These are phyloP conservation scores for Hemichromis elongatus DNA, from an alignment of 2,113 vertebrate species.

Conservation along the genomic window DNA sequence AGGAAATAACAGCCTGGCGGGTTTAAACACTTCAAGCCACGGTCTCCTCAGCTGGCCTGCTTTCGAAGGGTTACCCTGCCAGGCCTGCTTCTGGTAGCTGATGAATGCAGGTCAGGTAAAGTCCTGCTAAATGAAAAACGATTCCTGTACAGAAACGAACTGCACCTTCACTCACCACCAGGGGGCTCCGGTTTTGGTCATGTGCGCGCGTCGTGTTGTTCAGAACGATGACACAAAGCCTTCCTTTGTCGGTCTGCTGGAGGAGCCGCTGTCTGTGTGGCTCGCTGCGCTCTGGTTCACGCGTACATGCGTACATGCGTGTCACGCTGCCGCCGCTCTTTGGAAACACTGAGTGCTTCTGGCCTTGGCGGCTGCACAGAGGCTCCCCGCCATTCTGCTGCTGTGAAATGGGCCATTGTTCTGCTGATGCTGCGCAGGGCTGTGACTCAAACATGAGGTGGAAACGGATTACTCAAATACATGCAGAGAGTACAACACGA, in stretches of 20 bases:
- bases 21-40: neutral
- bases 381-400: neutral
- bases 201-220: neutral
- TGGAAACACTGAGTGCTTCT: conserved; percentile 1
- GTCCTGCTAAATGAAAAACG: neutral
- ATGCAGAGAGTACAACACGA: neutral
- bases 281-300: neutral
- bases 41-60: neutral
- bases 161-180: neutral
- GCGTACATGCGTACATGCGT: neutral
- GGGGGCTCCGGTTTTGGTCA: neutral
- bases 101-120: neutral
- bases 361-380: neutral
- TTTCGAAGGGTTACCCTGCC: neutral
- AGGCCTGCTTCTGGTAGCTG: neutral
- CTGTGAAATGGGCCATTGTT: conserved; percentile 35
- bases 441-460: conserved; percentile 8
- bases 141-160: neutral
- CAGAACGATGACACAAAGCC: conserved; percentile 30
- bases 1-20: neutral
- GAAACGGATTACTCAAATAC: neutral
- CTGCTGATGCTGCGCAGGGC: neutral
- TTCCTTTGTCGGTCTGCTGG: conserved; percentile 38
- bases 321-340: neutral
- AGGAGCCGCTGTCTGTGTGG: neutral